phyloP scores from a whole-genome alignment of 2,113 vertebrate genomes.

The Psilopogon haemacephalus region DNA sequence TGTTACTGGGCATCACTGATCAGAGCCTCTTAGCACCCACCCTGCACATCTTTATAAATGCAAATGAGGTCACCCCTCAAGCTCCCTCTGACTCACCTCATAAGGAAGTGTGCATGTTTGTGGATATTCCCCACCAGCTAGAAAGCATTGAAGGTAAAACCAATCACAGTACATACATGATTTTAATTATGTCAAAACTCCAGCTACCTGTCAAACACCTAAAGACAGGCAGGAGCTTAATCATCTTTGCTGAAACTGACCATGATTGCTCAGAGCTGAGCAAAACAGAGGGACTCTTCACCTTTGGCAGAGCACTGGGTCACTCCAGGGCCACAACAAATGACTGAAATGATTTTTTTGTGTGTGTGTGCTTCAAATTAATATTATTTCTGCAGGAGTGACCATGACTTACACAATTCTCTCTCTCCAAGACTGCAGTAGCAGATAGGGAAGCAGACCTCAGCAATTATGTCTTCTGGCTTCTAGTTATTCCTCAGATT shows the following conservation, averaged over 20 bases:
- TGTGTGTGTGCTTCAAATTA: not conserved
- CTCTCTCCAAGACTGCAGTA: not conserved
- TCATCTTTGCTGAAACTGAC: not conserved
- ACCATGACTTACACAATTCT: not conserved
- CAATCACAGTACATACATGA: not conserved
- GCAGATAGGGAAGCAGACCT: not conserved
- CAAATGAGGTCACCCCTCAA: no score
- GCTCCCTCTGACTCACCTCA: no score
- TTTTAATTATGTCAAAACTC: not conserved
- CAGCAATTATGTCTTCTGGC: not conserved
- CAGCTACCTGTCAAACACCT: not conserved
- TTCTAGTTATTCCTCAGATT: not conserved
- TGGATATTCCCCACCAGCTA: not conserved
- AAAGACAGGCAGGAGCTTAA: not conserved
- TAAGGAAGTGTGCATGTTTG: rapidly evolving
- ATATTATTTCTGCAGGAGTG: not conserved
- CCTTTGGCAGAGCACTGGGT: not conserved
- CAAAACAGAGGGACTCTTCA: not conserved
- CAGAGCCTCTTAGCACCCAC: no score
- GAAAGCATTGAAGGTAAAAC: not conserved
- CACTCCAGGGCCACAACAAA: not conserved
- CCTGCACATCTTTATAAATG: no score
- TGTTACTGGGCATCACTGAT: no score
- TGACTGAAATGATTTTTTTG: not conserved
- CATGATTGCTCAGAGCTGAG: not conserved